Conservation (phyloP, 1,140 invertebrate genomes). For the Anagrus nilaparvatae region DNA sequence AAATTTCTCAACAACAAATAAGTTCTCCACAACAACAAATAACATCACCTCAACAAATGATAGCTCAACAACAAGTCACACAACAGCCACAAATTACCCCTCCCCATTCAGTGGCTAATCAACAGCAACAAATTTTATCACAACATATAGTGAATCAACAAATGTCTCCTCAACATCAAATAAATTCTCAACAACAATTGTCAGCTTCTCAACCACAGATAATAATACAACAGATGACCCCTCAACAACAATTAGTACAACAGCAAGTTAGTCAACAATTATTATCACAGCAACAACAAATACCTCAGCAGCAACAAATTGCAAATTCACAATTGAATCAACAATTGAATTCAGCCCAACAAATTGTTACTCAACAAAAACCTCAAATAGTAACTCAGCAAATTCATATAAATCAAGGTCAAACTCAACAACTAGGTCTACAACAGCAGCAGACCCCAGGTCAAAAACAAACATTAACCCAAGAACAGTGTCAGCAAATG, state of each 20-base stretch:
- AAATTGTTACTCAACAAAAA: constrained; percentile 24
- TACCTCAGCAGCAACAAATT: constrained; percentile 19
- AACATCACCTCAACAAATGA: constrained; percentile 26
- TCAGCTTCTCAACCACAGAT: constrained; percentile 21
- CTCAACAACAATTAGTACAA: constrained; percentile 31
- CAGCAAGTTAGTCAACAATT: constrained; percentile 26
- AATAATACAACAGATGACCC: constrained; percentile 22
- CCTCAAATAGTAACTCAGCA: constrained; percentile 28
- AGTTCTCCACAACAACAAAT: constrained; percentile 29
- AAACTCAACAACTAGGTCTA: constrained; percentile 30
- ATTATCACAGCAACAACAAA: constrained; percentile 21
- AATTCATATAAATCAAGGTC: constrained; percentile 24
- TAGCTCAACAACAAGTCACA: constrained; percentile 19
- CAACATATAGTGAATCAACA: constrained; percentile 22
- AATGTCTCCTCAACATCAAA: constrained; percentile 28
- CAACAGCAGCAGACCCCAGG: constrained; percentile 29
- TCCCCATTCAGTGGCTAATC: constrained; percentile 24
- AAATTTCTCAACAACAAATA: constrained; percentile 22
- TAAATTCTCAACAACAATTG: constrained; percentile 29
- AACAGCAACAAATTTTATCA: constrained; percentile 24
- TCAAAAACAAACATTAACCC: constrained; percentile 26
- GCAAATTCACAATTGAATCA: constrained; percentile 18
- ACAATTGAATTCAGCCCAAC: constrained; percentile 21
- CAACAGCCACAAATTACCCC: constrained; percentile 21
- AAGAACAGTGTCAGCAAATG: constrained; percentile 36